Conservation (phyloP, 2,113 vertebrate genomes). For the Epinephelus moara region DNA sequence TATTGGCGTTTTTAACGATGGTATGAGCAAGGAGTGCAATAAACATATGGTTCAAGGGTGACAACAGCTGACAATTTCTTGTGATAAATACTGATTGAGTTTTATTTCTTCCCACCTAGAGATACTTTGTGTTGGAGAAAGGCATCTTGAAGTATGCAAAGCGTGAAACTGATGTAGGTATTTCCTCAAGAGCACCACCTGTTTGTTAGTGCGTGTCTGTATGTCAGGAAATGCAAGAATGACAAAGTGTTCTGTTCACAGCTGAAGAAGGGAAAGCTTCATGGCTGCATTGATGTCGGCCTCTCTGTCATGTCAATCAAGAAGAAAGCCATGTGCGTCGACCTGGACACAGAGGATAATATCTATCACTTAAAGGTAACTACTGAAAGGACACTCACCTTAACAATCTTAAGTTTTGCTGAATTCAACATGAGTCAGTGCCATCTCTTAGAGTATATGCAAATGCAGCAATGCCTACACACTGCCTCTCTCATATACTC, state of each 20-base stretch:
- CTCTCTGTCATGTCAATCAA: conserved; percentile 98
- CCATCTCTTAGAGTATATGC: background rate
- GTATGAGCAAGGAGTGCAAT: background rate
- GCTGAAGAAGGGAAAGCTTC: conserved; percentile 93
- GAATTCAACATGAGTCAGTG: background rate
- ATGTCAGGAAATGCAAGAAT: too few species aligned
- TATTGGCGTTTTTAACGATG: conserved; percentile 10
- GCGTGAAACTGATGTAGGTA: conserved; percentile 90
- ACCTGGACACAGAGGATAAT: conserved; percentile 95
- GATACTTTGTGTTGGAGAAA: conserved; percentile 95
- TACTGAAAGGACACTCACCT: background rate
- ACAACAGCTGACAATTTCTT: background rate
- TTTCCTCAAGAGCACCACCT: background rate
- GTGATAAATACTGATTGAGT: conserved; percentile 3
- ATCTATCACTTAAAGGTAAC: conserved; percentile 97
- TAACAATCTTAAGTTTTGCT: background rate
- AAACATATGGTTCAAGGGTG: background rate
- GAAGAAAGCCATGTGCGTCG: conserved; percentile 95
- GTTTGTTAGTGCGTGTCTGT: background rate
- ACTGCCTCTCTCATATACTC: background rate
- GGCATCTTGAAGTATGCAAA: conserved; percentile 97
- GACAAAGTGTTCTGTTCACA: conserved; percentile 57
- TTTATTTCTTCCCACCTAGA: conserved; percentile 81
- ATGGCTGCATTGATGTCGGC: conserved; percentile 96
- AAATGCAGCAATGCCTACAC: background rate